Percentiles rank a stretch among this genome's conserved stretches.
Conservation (phyloP, 2,113 vertebrate genomes). For the Sterna hirundo region DNA sequence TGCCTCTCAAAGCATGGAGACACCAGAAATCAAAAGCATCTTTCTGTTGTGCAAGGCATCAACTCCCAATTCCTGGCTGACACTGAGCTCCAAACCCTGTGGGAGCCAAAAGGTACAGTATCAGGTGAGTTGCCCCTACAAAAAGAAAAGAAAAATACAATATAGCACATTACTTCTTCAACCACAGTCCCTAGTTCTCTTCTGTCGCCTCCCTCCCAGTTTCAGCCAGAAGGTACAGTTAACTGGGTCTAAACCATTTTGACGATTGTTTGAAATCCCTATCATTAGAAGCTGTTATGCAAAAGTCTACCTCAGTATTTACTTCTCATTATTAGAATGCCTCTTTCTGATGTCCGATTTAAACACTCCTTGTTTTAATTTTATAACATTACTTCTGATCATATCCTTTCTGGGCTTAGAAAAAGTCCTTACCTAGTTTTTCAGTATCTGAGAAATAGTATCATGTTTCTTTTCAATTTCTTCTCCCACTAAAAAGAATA, state of each 20-base stretch:
- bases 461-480: background rate
- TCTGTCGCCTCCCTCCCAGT: background rate
- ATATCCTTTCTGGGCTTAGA: background rate
- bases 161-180: background rate
- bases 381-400: background rate
- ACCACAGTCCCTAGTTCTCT: background rate
- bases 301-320: background rate
- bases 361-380: background rate
- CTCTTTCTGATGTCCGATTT: background rate
- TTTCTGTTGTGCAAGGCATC: background rate
- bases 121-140: background rate
- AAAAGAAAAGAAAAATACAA: background rate
- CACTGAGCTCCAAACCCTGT: background rate
- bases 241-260: background rate
- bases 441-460: background rate
- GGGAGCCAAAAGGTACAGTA: background rate
- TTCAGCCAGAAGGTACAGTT: background rate
- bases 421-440: background rate
- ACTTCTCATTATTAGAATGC: background rate
- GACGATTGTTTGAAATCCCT: background rate
- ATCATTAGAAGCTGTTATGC: background rate
- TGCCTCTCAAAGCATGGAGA: background rate
- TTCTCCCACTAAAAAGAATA: background rate
- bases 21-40: background rate
- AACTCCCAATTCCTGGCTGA: background rate